Conservation (phyloP, 2,113 vertebrate species). For the Trinectes maculatus region DNA sequence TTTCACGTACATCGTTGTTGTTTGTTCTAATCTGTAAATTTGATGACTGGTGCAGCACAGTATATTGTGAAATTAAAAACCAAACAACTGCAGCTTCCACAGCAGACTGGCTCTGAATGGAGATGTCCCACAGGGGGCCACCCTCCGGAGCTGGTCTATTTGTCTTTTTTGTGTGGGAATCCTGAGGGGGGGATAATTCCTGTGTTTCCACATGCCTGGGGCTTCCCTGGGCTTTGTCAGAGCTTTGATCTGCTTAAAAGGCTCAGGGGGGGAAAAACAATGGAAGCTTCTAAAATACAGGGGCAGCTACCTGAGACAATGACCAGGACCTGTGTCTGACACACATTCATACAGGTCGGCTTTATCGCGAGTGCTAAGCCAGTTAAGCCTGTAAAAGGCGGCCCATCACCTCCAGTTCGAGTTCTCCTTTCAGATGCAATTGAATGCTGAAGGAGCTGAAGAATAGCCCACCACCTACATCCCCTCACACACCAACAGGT, state of each 20-base stretch:
- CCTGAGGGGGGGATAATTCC: slow-evolving; percentile 63
- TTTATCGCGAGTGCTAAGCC: slow-evolving; percentile 75
- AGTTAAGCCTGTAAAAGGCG: slow-evolving; percentile 77
- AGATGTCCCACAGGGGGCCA: slow-evolving; percentile 67
- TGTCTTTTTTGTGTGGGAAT: slow-evolving; percentile 74
- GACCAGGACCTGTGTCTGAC: slow-evolving; percentile 60
- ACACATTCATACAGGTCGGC: slow-evolving; percentile 67
- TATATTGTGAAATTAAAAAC: slow-evolving; percentile 56
- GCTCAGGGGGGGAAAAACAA: slow-evolving; percentile 77
- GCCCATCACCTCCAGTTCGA: slow-evolving; percentile 70
- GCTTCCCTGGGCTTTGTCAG: slow-evolving; percentile 79
- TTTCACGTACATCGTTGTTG: slow-evolving; percentile 15
- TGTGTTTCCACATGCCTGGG: slow-evolving; percentile 74
- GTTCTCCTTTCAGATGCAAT: slow-evolving; percentile 70
- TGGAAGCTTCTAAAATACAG: slow-evolving; percentile 72
- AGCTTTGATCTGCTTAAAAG: slow-evolving; percentile 81
- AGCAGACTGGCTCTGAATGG: slow-evolving; percentile 64
- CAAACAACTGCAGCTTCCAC: slow-evolving; percentile 53
- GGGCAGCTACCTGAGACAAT: slow-evolving; percentile 81
- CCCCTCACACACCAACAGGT: slow-evolving; percentile 53
- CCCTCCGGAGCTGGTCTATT: slow-evolving; percentile 68
- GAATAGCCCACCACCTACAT: slow-evolving; percentile 59
- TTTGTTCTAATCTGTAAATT: slow-evolving; percentile 40
- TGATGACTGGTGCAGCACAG: slow-evolving; percentile 36
- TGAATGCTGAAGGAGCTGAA: slow-evolving; percentile 53